phyloP scores from a whole-genome alignment of 2,888 invertebrate species.

The Conomelus anceps region DNA sequence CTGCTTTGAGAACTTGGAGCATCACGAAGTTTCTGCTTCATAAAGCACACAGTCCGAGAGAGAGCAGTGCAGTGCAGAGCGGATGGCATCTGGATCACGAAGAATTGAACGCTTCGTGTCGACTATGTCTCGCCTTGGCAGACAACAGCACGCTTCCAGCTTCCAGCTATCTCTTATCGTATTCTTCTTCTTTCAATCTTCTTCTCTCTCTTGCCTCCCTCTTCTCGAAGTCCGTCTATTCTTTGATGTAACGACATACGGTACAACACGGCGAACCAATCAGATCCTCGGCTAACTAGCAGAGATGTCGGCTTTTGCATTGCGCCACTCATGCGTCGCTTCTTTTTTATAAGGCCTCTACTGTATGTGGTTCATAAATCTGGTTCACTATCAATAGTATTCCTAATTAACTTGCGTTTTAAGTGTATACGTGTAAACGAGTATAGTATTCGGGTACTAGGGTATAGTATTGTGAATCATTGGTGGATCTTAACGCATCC shows the following conservation, averaged over 20 bases:
- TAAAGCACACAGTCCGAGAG: not conserved
- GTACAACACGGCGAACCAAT: not conserved
- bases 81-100: not conserved
- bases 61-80: not conserved
- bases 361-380: not conserved
- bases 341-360: not conserved
- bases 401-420: not conserved
- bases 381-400: not conserved
- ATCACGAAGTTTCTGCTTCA: not conserved
- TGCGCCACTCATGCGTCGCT: not conserved
- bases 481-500: not conserved
- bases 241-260: not conserved
- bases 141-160: not conserved
- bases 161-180: not conserved
- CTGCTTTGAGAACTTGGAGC: not conserved
- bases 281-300: not conserved
- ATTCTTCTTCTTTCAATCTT: not conserved
- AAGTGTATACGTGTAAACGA: no score
- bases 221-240: not conserved
- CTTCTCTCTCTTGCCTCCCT: not conserved
- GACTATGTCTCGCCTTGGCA: not conserved
- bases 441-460: no score
- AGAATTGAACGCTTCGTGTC: not conserved
- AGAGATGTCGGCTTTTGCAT: not conserved
- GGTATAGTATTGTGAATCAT: not conserved